Evolutionary conservation across 2,113 vertebrate species (phyloP), one percentile per base, ranked within the genome.

Genomic region (Oxyura jamaicensis): DNA sequence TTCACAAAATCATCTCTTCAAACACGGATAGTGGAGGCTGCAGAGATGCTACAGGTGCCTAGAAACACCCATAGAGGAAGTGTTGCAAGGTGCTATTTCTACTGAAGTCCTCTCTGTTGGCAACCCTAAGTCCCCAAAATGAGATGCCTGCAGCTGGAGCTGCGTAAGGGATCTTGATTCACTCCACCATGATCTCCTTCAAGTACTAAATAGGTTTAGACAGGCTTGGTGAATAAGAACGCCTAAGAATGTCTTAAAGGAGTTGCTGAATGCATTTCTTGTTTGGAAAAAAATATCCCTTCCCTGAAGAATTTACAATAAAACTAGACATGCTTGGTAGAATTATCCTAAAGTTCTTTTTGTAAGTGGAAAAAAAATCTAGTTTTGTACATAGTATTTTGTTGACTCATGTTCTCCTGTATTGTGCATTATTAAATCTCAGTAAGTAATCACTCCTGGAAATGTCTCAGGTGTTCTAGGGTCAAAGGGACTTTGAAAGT

Each of bases 61-160:
- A 63, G 53, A 74, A 63, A 53, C 22, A 48, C 21, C 3, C 1
- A 6, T 0, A 22, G 11, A 42, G 13, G 33, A 44, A 25, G 35
- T 17, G 8, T 58, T 48, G 48, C 35, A 39, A 29, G 26, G 48
- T 29, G 48, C 35, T 31, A 25, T 39, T 19, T 20, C 60, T 78
- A 33, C 60, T 78, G 48, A 62, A 53, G 31, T 33, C 23, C 44
- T 67, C 8, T 46, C 41, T 56, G 11, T 29, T 39, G 46, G 35
- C n/a, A 63, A 25, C 36, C 5, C 0, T 19, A 25, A 13, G 15
- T 41, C 8, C 9, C 29, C 10, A 19, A 29, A 3, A 0, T 19
- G 22, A 53, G 8, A 28, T 77, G 66, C n/a, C 22, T 53, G 11
- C 26, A 53, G 36, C 67, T 36, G 44, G 19, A 67, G 48, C n/a